phyloP scores from a whole-genome alignment of 2,113 vertebrate species.

The Oncorhynchus clarkii region DNA sequence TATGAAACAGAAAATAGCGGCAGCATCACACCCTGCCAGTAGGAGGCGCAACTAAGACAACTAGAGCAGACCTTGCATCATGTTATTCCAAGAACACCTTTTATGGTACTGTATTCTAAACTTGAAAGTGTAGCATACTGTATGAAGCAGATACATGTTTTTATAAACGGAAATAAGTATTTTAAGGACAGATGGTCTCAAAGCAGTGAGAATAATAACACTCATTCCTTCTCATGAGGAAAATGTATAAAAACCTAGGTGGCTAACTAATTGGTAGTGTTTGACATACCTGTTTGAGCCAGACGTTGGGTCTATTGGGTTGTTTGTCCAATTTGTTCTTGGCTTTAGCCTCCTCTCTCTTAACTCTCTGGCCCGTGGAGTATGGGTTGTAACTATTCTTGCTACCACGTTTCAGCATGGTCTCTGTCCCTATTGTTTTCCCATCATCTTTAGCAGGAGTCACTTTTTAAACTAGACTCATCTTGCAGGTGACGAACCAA shows the following conservation, averaged over 20 bases:
- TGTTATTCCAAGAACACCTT: not conserved
- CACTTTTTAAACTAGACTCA: not conserved
- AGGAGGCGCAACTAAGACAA: slow-evolving; percentile 2
- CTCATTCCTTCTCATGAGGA: too few species aligned
- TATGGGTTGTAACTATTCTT: slow-evolving; percentile 80
- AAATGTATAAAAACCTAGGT: too few species aligned
- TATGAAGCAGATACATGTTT: too few species aligned
- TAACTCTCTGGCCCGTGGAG: slow-evolving; percentile 61
- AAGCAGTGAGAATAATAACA: too few species aligned
- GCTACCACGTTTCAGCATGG: slow-evolving; percentile 70
- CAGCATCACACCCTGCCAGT: not conserved
- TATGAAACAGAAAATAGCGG: too few species aligned
- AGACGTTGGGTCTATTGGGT: slow-evolving; percentile 63
- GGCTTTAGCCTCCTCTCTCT: slow-evolving; percentile 47
- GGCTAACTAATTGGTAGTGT: not conserved
- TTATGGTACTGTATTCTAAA: not conserved
- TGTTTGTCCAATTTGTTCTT: slow-evolving; percentile 72
- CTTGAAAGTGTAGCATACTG: not conserved
- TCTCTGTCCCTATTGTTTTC: slow-evolving; percentile 16
- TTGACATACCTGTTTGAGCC: slow-evolving; percentile 76
- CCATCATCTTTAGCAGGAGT: slow-evolving; percentile 23
- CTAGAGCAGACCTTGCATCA: not conserved
- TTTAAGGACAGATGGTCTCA: too few species aligned
- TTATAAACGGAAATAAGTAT: not conserved
- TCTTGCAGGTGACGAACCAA: not conserved